Percentiles rank a stretch among this genome's conserved stretches.
Conservation (phyloP, 92 coral and sea anemone genomes). For the Porites cylindrica region DNA sequence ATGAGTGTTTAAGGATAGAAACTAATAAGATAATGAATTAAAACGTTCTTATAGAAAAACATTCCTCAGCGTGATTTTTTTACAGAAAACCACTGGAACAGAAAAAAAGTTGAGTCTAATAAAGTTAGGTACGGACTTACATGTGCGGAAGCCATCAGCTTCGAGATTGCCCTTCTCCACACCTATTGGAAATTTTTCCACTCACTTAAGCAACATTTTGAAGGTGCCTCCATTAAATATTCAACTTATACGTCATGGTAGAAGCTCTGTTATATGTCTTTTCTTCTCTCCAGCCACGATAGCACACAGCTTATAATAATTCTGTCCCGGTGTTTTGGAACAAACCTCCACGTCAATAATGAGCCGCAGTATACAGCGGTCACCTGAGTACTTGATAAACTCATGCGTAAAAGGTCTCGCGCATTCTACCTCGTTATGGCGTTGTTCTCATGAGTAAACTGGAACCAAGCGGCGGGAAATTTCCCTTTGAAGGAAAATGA, state of each 20-base stretch:
- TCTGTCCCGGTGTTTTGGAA: conserved; percentile 26
- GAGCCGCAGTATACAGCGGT: conserved; percentile 27
- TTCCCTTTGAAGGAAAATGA: neutral
- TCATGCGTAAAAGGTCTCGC: neutral
- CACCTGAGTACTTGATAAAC: neutral
- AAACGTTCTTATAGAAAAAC: neutral
- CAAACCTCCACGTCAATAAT: conserved; percentile 52
- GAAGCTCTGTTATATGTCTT: neutral
- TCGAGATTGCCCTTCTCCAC: neutral
- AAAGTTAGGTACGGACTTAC: conserved; percentile 19
- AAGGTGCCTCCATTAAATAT: neutral
- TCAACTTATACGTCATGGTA: neutral
- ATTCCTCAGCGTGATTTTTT: conserved; percentile 19
- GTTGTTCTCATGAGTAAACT: neutral
- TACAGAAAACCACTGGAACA: conserved; percentile 13
- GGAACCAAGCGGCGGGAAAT: conserved; percentile 47
- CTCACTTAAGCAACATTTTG: neutral
- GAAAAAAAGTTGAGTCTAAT: conserved; percentile 9
- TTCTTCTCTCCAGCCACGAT: neutral
- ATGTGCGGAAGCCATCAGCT: conserved; percentile 24
- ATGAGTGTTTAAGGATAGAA: neutral
- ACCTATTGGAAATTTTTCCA: neutral
- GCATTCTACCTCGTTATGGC: conserved; percentile 26
- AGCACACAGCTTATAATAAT: neutral
- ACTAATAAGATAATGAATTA: neutral